Percentiles rank a stretch among this genome's conserved stretches.
These are phyloP conservation scores for Notarius lentiginosus DNA, from an alignment of 2,113 vertebrate genomes.

Conservation along the genomic window DNA sequence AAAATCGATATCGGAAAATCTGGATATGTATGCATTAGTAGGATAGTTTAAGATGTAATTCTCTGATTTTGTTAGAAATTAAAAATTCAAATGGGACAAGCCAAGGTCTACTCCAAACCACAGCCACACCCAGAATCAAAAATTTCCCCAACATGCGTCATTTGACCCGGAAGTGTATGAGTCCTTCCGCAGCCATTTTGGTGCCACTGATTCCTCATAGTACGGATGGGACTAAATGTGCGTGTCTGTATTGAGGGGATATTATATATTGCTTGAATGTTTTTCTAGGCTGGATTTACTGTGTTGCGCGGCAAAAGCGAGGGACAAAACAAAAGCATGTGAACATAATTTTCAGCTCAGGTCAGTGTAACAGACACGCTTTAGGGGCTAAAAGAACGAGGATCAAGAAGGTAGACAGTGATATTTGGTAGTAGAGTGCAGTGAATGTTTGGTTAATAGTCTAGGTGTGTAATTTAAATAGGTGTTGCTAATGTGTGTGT, in stretches of 20 bases:
- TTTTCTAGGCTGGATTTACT: conserved; percentile 11
- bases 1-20: too few species aligned
- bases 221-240: background rate
- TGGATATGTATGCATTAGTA: too few species aligned
- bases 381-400: background rate
- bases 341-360: conserved; percentile 63
- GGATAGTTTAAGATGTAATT: too few species aligned
- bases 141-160: background rate
- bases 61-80: too few species aligned
- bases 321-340: conserved; percentile 79
- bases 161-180: conserved; percentile 6
- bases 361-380: conserved; percentile 56
- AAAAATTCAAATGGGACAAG: too few species aligned
- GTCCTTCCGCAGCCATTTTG: background rate
- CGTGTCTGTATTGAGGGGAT: background rate
- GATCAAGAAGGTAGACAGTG: too few species aligned
- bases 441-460: background rate
- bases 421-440: background rate
- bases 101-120: background rate
- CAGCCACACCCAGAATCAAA: conserved; percentile 10
- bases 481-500: conserved; percentile 17
- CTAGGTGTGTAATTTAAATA: too few species aligned
- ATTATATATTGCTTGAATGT: conserved; percentile 22
- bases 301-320: conserved; percentile 76
- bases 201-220: background rate